Percentiles rank a stretch among this genome's conserved stretches.
phyloP scores from a whole-genome alignment of 2,888 invertebrate genomes.

The Diachrysia chrysitis region DNA sequence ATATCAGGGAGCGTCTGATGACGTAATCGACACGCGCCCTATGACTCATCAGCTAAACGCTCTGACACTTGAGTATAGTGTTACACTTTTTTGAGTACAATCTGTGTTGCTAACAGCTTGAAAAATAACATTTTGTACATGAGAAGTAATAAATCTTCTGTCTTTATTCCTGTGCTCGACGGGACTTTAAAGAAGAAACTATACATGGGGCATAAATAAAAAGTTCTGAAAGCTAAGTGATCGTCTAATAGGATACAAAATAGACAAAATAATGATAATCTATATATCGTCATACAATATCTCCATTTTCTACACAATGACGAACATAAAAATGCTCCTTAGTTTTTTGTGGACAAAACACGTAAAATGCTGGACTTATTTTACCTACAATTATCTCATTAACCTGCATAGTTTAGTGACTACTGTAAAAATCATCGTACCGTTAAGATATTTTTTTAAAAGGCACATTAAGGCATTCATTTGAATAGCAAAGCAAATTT shows the following conservation, averaged over 20 bases:
- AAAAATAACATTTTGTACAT: neutral
- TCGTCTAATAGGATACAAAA: too few relatives aligned
- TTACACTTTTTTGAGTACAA: conserved; percentile 13
- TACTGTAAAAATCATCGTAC: conserved; percentile 19
- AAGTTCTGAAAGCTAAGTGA: too few relatives aligned
- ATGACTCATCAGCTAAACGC: conserved; percentile 38
- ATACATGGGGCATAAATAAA: too few relatives aligned
- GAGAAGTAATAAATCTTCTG: too few relatives aligned
- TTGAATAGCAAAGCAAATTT: too few relatives aligned
- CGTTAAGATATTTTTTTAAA: conserved; percentile 24
- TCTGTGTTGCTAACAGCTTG: neutral
- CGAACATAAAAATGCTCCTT: too few relatives aligned
- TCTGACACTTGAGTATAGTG: conserved; percentile 9
- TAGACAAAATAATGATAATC: too few relatives aligned
- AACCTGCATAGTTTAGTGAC: conserved; percentile 8
- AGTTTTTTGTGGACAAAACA: neutral
- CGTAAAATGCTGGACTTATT: neutral
- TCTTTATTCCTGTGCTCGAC: too few relatives aligned
- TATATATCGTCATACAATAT: too few relatives aligned
- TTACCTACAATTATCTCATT: neutral
- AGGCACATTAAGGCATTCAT: too few relatives aligned
- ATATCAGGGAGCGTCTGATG: conserved; percentile 41
- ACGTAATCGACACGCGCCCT: conserved; percentile 43
- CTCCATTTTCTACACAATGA: too few relatives aligned
- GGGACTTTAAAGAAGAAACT: too few relatives aligned